Evolutionary conservation across 1,140 invertebrate genomes (phyloP).

Genomic region (Globodera rostochiensis): DNA sequence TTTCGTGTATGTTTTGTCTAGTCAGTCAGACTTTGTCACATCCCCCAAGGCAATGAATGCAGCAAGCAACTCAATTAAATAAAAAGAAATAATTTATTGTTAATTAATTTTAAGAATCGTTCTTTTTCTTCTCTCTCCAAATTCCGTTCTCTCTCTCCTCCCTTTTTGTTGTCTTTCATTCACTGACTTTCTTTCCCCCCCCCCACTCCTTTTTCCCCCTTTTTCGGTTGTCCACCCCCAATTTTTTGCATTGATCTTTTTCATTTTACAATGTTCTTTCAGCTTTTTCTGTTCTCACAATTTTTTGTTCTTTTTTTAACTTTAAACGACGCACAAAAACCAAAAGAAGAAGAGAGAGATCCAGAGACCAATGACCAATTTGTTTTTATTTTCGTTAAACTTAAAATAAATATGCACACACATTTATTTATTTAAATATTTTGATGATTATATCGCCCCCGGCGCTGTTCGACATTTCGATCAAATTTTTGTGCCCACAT

Average conservation of each 20-base stretch:
- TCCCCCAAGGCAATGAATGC: too few relatives aligned
- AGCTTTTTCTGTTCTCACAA: background rate
- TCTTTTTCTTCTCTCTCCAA: background rate
- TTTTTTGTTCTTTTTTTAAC: background rate
- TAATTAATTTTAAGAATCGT: too few relatives aligned
- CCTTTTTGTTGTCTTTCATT: background rate
- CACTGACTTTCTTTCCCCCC: background rate
- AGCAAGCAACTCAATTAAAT: too few relatives aligned
- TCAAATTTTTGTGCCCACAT: background rate
- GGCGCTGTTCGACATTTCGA: background rate
- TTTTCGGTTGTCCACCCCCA: too few relatives aligned
- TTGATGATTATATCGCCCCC: too few relatives aligned
- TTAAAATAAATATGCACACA: background rate
- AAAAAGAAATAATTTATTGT: too few relatives aligned
- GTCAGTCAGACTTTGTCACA: too few relatives aligned
- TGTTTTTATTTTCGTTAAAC: background rate
- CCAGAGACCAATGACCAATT: background rate
- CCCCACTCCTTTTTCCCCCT: background rate
- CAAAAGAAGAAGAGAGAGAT: background rate
- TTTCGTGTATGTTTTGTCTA: too few relatives aligned
- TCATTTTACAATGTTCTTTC: background rate
- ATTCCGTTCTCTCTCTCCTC: too few relatives aligned
- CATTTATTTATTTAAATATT: too few relatives aligned
- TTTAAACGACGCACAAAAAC: background rate
- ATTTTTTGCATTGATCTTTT: background rate